Conservation (phyloP, 2,113 vertebrate genomes). For the Xenopus borealis region DNA sequence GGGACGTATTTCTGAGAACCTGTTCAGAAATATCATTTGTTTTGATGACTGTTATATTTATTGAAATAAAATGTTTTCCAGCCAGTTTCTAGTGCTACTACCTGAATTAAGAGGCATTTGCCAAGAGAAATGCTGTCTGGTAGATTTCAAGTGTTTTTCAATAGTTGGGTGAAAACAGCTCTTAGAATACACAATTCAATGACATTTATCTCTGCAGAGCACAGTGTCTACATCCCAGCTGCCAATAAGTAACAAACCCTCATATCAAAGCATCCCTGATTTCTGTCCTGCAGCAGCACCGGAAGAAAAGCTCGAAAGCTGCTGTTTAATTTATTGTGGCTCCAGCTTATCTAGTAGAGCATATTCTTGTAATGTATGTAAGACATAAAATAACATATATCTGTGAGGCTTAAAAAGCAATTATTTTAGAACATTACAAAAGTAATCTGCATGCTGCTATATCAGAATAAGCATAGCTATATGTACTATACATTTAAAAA, state of each 20-base stretch:
- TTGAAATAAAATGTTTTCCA: no score
- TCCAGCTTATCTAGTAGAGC: accelerated
- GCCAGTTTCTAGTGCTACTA: neutral
- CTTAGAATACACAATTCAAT: conserved; percentile 19
- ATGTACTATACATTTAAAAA: no score
- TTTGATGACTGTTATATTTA: no score
- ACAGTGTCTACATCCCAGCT: neutral
- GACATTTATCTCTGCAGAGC: neutral
- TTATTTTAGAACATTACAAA: neutral
- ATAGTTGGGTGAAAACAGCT: neutral
- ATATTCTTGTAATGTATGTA: conserved; percentile 15
- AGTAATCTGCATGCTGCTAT: no score
- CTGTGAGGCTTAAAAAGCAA: no score
- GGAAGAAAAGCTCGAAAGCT: neutral
- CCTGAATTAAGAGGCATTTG: neutral
- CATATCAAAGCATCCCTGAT: conserved; percentile 4
- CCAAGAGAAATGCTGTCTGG: neutral
- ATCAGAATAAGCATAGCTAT: no score
- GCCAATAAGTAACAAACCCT: conserved; percentile 17
- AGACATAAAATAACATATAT: conserved; percentile 21
- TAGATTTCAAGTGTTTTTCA: neutral
- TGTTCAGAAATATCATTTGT: no score
- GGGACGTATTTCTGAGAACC: no score
- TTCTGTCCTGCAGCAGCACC: neutral
- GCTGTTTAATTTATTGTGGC: neutral